phyloP scores from a whole-genome alignment of 2,797 vertebrate species.

The Myiothlypis coronata region DNA sequence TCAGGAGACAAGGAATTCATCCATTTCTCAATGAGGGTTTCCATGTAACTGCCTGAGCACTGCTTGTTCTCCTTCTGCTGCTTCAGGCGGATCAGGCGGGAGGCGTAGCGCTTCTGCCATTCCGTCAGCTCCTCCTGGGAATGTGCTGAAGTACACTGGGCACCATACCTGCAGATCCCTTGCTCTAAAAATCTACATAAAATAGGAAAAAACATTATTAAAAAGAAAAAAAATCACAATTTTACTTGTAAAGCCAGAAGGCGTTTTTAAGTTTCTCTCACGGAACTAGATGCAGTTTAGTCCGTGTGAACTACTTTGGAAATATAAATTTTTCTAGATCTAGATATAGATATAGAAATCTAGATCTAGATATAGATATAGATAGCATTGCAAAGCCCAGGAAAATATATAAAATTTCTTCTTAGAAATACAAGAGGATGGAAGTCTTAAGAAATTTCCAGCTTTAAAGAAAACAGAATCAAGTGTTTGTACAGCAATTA shows the following conservation, averaged over 20 bases:
- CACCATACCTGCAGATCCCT: slow-evolving; percentile 95
- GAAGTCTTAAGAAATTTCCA: background rate
- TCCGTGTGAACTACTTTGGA: background rate
- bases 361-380: too few species aligned
- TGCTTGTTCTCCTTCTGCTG: slow-evolving; percentile 97
- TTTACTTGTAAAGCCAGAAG: background rate
- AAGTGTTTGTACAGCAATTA: background rate
- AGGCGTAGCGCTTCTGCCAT: slow-evolving; percentile 98
- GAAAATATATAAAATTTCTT: background rate
- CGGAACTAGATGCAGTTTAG: background rate
- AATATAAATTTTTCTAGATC: background rate
- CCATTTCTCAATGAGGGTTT: slow-evolving; percentile 99
- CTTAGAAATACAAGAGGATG: background rate
- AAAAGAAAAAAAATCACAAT: background rate
- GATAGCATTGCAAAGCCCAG: background rate
- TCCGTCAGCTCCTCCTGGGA: slow-evolving; percentile 97
- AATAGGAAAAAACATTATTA: slow-evolving; percentile 12
- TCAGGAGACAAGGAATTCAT: slow-evolving; percentile 98
- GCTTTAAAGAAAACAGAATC: background rate
- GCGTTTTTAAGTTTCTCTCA: background rate
- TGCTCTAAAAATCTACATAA: slow-evolving; percentile 91
- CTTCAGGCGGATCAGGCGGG: slow-evolving; percentile 92
- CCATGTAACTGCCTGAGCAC: slow-evolving; percentile 96
- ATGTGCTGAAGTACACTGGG: slow-evolving; percentile 98
- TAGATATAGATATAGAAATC: too few species aligned